Percentiles rank a stretch among this genome's conserved stretches.
Conservation (phyloP, 2,113 vertebrate genomes). For the Emberiza fucata region DNA sequence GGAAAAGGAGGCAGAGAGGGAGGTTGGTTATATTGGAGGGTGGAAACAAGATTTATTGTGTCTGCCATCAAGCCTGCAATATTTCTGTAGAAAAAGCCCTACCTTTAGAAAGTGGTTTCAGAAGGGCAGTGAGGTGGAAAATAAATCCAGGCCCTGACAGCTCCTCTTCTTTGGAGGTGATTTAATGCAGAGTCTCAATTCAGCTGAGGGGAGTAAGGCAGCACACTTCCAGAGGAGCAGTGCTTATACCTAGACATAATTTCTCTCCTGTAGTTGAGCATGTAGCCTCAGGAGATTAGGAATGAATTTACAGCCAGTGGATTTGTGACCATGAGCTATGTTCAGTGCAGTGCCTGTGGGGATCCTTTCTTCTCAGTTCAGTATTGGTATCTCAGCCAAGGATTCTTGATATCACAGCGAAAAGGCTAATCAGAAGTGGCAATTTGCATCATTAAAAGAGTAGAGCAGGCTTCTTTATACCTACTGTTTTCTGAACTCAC, state of each 20-base stretch:
- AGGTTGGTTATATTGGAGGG: background rate
- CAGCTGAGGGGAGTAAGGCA: background rate
- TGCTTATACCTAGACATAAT: background rate
- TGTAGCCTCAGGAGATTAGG: background rate
- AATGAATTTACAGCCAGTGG: background rate
- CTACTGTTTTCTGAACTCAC: background rate
- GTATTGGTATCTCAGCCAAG: background rate
- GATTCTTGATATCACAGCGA: background rate
- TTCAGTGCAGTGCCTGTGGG: background rate
- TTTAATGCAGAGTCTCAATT: background rate
- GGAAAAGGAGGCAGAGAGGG: background rate
- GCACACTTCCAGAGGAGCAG: background rate
- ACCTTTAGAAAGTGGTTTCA: constrained; percentile 30
- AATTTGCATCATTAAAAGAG: background rate
- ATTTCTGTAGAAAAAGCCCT: constrained; percentile 11
- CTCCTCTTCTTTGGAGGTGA: background rate
- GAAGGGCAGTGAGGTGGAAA: constrained; percentile 9
- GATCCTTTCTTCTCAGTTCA: background rate
- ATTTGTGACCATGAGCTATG: background rate
- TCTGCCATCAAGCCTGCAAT: background rate
- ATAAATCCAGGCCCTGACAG: constrained; percentile 9
- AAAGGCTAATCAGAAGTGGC: background rate
- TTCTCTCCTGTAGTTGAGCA: background rate
- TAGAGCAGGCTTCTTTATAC: background rate
- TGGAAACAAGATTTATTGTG: background rate